Conservation (phyloP, 2,888 invertebrate species). For the Cylindroiulus punctatus region DNA sequence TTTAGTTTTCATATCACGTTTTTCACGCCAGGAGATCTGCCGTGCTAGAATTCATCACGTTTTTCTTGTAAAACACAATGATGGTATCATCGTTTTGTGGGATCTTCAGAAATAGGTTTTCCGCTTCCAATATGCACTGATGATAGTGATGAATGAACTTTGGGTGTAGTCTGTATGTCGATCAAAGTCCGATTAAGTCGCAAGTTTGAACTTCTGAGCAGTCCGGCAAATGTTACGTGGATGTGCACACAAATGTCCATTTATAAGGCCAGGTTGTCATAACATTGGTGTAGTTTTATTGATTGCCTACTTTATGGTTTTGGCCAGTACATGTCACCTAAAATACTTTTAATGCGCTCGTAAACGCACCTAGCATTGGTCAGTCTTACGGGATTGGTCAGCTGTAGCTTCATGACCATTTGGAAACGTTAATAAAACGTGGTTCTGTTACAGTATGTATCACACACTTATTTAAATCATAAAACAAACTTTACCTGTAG, state of each 20-base stretch:
- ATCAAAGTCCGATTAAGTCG: not conserved
- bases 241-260: not conserved
- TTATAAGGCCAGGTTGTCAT: slow-evolving; percentile 33
- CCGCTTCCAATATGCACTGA: not conserved
- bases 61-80: not conserved
- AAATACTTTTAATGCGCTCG: not conserved
- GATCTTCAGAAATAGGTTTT: slow-evolving; percentile 19
- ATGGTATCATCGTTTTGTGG: not conserved
- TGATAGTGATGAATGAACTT: not conserved
- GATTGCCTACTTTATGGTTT: slow-evolving; percentile 8
- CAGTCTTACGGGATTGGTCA: not conserved
- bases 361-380: not conserved
- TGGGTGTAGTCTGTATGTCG: not conserved
- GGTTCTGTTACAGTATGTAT: too few relatives aligned
- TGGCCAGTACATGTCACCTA: not conserved
- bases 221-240: not conserved
- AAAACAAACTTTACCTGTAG: not conserved
- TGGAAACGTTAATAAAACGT: not conserved
- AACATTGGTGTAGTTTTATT: slow-evolving; percentile 11
- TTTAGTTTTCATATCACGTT: slow-evolving; percentile 27
- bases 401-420: not conserved
- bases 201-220: not conserved
- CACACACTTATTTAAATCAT: not conserved
- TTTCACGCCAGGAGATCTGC: slow-evolving; percentile 17
- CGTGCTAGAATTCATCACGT: not conserved